Conservation (phyloP, 2,888 invertebrate genomes). For the Eumacrocentrus americanus region DNA sequence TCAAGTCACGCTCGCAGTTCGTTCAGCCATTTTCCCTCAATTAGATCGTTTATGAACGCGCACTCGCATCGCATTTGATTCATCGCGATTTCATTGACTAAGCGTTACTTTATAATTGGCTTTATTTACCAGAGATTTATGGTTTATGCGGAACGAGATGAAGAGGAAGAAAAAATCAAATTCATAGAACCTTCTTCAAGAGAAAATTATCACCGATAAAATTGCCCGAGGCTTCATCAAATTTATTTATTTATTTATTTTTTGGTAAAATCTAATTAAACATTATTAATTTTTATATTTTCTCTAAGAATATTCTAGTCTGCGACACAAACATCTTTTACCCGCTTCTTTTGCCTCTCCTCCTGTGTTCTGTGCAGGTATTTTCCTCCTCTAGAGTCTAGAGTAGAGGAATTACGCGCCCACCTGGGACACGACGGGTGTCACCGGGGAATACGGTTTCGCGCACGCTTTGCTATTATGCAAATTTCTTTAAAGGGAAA, state of each 20-base stretch:
- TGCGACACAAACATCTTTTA: no score
- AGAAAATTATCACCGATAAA: no score
- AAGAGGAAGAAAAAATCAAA: not conserved
- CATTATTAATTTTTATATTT: no score
- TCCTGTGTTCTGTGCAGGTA: conserved; percentile 16
- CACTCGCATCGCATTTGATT: conserved; percentile 28
- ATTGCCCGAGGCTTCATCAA: no score
- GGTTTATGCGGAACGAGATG: not conserved
- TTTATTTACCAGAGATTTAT: conserved; percentile 8
- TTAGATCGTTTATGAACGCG: conserved; percentile 48
- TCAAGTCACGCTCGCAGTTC: conserved; percentile 20
- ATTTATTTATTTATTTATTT: no score
- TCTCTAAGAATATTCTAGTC: no score
- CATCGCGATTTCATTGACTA: conserved; percentile 17
- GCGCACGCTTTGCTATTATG: conserved; percentile 51
- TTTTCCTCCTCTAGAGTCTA: conserved; percentile 20
- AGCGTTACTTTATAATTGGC: conserved; percentile 14
- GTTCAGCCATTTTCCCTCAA: conserved; percentile 47
- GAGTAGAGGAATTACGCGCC: conserved; percentile 33
- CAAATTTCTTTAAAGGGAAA: conserved; percentile 52
- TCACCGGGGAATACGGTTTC: conserved; percentile 44
- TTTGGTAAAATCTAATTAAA: no score
- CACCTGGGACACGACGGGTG: conserved; percentile 37
- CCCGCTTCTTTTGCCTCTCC: no score
- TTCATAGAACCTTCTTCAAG: not conserved